phyloP scores from a whole-genome alignment of 2,888 invertebrate genomes.

The Falcaria lacertinaria region DNA sequence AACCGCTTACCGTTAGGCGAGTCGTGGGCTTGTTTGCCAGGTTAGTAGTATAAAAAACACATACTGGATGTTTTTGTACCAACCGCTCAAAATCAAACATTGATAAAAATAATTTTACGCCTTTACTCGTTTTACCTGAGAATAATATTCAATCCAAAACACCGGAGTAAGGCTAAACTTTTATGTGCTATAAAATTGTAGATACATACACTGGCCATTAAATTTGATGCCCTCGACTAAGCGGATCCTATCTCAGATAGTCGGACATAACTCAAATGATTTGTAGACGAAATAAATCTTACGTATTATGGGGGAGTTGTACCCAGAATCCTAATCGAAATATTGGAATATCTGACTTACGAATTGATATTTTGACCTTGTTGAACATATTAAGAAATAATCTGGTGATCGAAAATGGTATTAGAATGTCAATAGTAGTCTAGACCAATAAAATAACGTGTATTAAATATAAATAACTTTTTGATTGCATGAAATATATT shows the following conservation, averaged over 20 bases:
- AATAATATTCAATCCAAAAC: neutral
- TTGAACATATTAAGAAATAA: neutral
- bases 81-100: too few relatives aligned
- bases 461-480: too few relatives aligned
- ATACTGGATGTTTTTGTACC: too few relatives aligned
- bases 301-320: conserved; percentile 4
- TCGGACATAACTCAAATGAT: conserved; percentile 20
- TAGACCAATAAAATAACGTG: neutral
- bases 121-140: too few relatives aligned
- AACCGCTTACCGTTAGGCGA: too few relatives aligned
- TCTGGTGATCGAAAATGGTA: neutral
- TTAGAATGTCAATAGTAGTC: neutral
- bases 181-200: neutral
- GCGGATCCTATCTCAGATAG: conserved; percentile 19
- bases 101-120: too few relatives aligned
- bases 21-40: too few relatives aligned
- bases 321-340: neutral
- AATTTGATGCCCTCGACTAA: conserved; percentile 7
- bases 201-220: neutral
- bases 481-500: too few relatives aligned
- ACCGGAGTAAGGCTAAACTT: neutral
- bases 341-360: neutral
- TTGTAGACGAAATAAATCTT: conserved; percentile 25
- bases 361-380: neutral
- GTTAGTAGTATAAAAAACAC: too few relatives aligned